Conservation (phyloP, 2,113 vertebrate genomes). For the Poecilia latipinna region DNA sequence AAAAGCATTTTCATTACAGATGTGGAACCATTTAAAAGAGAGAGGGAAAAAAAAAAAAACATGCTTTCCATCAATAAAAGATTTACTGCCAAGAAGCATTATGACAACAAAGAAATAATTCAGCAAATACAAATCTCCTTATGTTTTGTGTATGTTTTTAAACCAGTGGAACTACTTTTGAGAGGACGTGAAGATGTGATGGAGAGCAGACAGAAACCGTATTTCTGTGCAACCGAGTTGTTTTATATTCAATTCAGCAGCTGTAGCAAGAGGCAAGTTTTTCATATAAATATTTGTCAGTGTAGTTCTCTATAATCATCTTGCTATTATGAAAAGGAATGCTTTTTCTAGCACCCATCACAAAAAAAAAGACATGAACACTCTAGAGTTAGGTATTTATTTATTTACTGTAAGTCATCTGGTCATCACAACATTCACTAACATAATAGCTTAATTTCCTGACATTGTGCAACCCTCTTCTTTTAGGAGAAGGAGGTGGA, state of each 20-base stretch:
- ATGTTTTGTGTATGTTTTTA: background rate
- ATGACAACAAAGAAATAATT: no score
- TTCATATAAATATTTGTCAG: background rate
- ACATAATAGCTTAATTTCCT: background rate
- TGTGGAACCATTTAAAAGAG: background rate
- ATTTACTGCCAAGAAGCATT: no score
- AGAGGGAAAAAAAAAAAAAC: no score
- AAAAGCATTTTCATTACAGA: background rate
- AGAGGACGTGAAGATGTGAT: background rate
- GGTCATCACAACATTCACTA: background rate
- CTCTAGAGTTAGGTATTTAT: background rate
- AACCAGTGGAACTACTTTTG: background rate
- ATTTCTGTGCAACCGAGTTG: background rate
- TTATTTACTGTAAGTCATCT: background rate
- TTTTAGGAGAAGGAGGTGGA: no score
- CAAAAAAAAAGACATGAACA: background rate
- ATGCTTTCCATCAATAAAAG: no score
- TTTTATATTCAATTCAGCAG: background rate
- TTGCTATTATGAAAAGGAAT: no score
- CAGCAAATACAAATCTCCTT: background rate
- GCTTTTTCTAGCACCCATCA: background rate
- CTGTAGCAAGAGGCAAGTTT: background rate
- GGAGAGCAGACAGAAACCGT: background rate
- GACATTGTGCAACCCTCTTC: background rate
- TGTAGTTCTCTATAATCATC: background rate